Evolutionary conservation across 2,113 vertebrate genomes (phyloP).

Genomic region (Bubo bubo): DNA sequence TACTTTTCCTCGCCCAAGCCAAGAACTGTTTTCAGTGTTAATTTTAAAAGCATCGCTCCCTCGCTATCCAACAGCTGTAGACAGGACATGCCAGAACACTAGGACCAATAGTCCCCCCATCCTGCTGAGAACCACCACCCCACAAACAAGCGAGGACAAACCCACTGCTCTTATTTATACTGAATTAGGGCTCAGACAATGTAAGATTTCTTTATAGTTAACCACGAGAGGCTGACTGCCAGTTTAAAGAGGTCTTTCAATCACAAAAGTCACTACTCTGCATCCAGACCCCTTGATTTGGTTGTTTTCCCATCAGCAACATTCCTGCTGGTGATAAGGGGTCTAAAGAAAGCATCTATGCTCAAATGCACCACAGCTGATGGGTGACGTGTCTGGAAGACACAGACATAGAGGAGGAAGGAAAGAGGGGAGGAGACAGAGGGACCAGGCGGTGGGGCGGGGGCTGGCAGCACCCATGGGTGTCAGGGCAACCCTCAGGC

Average conservation of each 20-base stretch:
- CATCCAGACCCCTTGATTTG: not conserved
- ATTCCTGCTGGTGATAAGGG: not conserved
- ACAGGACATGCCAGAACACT: not conserved
- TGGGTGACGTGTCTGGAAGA: not conserved
- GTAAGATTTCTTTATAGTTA: not conserved
- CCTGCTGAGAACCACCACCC: not conserved
- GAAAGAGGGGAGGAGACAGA: not conserved
- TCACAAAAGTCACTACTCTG: not conserved
- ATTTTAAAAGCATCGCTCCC: not conserved
- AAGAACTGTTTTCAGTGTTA: not conserved
- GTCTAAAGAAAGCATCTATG: accelerated
- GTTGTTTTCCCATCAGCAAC: not conserved
- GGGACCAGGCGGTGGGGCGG: accelerated
- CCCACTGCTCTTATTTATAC: not conserved
- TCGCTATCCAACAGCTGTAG: accelerated
- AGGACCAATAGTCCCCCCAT: not conserved
- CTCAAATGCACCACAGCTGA: not conserved
- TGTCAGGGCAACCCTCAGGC: accelerated
- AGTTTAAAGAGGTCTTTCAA: not conserved
- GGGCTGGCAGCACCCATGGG: accelerated
- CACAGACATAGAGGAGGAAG: not conserved
- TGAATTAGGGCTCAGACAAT: not conserved
- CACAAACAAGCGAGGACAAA: not conserved
- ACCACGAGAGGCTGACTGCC: not conserved
- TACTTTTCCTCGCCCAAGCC: not conserved